Percentiles rank a stretch among this genome's conserved stretches.
phyloP scores from a whole-genome alignment of 2,888 invertebrate genomes.

The Argyra leucocephala region DNA sequence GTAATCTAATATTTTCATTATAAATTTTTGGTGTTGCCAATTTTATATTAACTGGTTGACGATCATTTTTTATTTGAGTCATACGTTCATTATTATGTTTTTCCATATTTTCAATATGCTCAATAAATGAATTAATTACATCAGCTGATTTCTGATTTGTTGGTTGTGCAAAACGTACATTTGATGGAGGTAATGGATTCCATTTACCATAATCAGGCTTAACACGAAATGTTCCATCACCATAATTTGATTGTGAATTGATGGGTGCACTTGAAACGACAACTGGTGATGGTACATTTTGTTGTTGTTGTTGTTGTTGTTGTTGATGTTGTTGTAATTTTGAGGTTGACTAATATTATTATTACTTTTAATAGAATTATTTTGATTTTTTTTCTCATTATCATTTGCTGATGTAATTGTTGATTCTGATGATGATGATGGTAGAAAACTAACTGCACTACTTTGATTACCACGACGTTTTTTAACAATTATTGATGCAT shows the following conservation, averaged over 20 bases:
- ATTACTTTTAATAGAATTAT: too few relatives aligned
- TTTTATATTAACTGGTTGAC: conserved; percentile 50
- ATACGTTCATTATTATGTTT: conserved; percentile 16
- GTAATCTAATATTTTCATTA: conserved; percentile 45
- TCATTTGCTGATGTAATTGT: neutral
- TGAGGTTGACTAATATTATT: too few relatives aligned
- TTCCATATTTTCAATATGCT: conserved; percentile 24
- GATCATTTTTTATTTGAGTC: conserved; percentile 46
- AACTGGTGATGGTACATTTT: neutral
- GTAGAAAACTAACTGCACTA: conserved; percentile 25
- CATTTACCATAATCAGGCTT: conserved; percentile 34
- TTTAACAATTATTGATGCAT: conserved; percentile 69
- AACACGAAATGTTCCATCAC: neutral
- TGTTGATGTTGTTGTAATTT: neutral
- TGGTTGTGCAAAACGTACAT: conserved; percentile 24
- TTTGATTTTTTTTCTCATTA: neutral
- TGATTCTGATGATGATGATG: neutral
- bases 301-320: neutral
- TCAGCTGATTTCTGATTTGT: conserved; percentile 23
- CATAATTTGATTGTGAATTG: conserved; percentile 11
- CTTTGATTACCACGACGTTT: conserved; percentile 52
- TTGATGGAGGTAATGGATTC: conserved; percentile 37
- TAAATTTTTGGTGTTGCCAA: conserved; percentile 47
- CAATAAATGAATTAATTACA: conserved; percentile 26
- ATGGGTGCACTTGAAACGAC: neutral